A percentile compares a stretch with the other conserved stretches of the same genome.
These are phyloP conservation scores for Tridacna gigas DNA, from an alignment of 2,888 invertebrate species.

Conservation along the genomic window DNA sequence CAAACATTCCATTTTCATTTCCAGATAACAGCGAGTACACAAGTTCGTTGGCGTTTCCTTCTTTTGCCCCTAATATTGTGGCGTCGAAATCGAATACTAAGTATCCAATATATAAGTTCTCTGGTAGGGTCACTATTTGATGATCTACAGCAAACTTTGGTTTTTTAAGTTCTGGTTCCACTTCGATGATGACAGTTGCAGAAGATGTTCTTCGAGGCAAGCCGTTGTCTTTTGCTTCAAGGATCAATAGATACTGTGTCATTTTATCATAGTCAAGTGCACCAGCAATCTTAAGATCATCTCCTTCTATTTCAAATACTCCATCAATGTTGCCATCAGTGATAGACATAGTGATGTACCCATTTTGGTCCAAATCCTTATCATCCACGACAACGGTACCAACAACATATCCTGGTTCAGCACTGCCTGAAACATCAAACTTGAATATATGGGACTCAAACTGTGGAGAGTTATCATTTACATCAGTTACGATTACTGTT, in stretches of 20 bases:
- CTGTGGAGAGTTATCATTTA: conserved; percentile 90
- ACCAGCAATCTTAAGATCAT: conserved; percentile 51
- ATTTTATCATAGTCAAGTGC: conserved; percentile 63
- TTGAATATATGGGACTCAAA: conserved; percentile 88
- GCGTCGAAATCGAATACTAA: conserved; percentile 69
- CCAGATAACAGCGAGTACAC: conserved; percentile 67
- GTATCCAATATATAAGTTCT: conserved; percentile 60
- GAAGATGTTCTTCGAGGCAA: conserved; percentile 55
- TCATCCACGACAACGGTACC: conserved; percentile 93
- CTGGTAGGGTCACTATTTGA: conserved; percentile 52
- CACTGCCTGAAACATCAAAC: conserved; percentile 95
- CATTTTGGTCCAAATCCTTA: conserved; percentile 93
- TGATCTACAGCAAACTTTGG: conserved; percentile 58
- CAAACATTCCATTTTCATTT: conserved; percentile 61
- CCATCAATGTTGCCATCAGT: conserved; percentile 66
- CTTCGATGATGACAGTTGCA: conserved; percentile 64
- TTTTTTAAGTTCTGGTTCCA: conserved; percentile 57
- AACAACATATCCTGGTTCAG: conserved; percentile 93
- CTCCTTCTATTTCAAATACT: conserved; percentile 59
- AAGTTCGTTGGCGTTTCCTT: conserved; percentile 60
- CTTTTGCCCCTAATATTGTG: conserved; percentile 65
- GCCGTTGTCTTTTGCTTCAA: conserved; percentile 67
- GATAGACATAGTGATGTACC: conserved; percentile 91
- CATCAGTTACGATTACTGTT: conserved; percentile 94
- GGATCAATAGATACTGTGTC: conserved; percentile 64